phyloP scores from a whole-genome alignment of 1,140 invertebrate species.

The Cryptotermes secundus region DNA sequence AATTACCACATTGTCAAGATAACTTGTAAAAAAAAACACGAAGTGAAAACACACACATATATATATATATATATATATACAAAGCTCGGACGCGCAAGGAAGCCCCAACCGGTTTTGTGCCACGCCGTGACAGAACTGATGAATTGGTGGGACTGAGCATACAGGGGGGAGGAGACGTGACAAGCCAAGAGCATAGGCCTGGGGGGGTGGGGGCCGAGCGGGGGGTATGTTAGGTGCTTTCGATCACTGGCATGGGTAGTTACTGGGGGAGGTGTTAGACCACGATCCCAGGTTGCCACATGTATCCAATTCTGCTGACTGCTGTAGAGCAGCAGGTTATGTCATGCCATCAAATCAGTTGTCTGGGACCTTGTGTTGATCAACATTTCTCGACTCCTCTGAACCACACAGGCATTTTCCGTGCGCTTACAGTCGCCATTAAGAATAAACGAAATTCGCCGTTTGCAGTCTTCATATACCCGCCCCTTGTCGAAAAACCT shows the following conservation, averaged over 20 bases:
- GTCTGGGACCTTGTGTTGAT: no score
- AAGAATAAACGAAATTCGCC: no score
- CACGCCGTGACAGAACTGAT: neutral
- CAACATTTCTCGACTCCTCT: no score
- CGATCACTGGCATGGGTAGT: neutral
- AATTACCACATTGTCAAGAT: neutral
- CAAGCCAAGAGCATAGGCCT: neutral
- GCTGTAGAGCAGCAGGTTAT: no score
- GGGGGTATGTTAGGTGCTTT: neutral
- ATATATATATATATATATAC: no score
- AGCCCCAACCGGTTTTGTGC: neutral
- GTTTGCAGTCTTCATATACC: no score
- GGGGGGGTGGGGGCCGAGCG: no score
- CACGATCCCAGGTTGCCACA: neutral
- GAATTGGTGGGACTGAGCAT: constrained; percentile 17
- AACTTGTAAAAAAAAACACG: neutral
- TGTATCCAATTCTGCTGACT: neutral
- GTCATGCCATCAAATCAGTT: no score
- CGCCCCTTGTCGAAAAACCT: no score
- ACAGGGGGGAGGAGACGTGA: neutral
- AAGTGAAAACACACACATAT: no score
- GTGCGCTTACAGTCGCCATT: no score
- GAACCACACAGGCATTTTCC: no score
- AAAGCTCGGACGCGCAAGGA: neutral
- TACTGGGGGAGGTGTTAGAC: neutral